phyloP scores from a whole-genome alignment of 2,113 vertebrate genomes.

The Candoia aspera region DNA sequence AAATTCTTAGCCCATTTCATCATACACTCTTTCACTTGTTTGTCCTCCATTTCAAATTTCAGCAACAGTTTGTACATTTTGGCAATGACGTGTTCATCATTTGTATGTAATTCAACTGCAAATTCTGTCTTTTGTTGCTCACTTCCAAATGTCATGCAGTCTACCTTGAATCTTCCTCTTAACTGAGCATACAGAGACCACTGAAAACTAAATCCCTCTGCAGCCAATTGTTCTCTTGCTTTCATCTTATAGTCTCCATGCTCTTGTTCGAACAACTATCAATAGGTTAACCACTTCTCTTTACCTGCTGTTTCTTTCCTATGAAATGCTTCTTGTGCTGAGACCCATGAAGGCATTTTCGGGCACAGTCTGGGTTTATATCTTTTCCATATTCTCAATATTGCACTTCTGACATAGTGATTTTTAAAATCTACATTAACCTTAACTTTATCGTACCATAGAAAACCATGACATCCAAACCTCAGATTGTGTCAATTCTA shows the following conservation, averaged over 20 bases:
- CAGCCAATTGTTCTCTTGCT: background rate
- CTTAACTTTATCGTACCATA: too few relatives aligned
- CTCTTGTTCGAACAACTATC: background rate
- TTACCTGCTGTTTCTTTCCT: background rate
- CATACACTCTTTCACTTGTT: background rate
- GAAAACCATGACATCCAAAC: too few relatives aligned
- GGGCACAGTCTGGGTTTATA: too few relatives aligned
- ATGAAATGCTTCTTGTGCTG: too few relatives aligned
- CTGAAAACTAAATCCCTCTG: background rate
- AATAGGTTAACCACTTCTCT: background rate
- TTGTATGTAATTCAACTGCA: background rate
- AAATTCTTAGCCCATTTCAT: background rate
- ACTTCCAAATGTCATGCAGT: background rate
- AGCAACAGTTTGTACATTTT: background rate
- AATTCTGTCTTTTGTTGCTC: background rate
- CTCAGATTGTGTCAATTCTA: too few relatives aligned
- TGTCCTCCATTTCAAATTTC: background rate
- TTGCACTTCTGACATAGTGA: too few relatives aligned
- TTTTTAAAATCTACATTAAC: too few relatives aligned
- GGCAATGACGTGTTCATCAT: background rate
- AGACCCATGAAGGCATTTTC: too few relatives aligned
- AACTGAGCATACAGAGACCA: background rate
- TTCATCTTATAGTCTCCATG: background rate
- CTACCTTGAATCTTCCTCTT: background rate
- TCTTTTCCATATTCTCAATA: too few relatives aligned